These are phyloP conservation scores for Lasioglossum pauxillum DNA, from an alignment of 2,888 invertebrate genomes.

Conservation along the genomic window DNA sequence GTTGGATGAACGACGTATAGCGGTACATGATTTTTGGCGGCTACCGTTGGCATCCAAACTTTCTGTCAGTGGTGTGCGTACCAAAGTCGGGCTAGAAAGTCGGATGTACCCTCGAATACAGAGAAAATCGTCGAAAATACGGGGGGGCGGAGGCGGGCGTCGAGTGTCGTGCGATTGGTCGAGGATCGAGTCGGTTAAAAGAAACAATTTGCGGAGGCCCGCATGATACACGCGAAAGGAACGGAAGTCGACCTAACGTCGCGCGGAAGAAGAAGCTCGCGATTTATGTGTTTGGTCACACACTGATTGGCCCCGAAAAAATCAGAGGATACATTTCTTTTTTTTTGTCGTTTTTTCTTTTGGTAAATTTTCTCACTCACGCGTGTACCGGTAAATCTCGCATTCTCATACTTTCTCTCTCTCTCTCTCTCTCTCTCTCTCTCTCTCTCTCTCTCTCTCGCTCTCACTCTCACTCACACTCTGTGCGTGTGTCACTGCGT, in stretches of 20 bases:
- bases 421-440: background rate
- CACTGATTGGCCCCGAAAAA: slow-evolving; percentile 81
- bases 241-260: slow-evolving; percentile 34
- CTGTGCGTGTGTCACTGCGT: background rate
- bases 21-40: background rate
- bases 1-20: background rate
- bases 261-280: slow-evolving; percentile 40
- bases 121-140: slow-evolving; percentile 38
- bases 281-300: slow-evolving; percentile 56
- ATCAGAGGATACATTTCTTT: slow-evolving; percentile 73
- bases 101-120: background rate
- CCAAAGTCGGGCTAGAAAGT: slow-evolving; percentile 7
- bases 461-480: background rate
- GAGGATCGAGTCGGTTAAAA: slow-evolving; percentile 16
- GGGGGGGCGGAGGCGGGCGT: background rate
- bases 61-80: slow-evolving; percentile 7
- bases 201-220: background rate
- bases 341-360: background rate
- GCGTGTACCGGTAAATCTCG: background rate
- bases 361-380: slow-evolving; percentile 3
- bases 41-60: background rate
- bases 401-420: background rate
- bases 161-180: background rate
- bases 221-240: slow-evolving; percentile 31
- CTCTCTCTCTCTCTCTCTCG: background rate